Evolutionary conservation across 2,888 invertebrate genomes (phyloP), one percentile per base, ranked within the genome.

Genomic region (Lepidochitona cinerea): DNA sequence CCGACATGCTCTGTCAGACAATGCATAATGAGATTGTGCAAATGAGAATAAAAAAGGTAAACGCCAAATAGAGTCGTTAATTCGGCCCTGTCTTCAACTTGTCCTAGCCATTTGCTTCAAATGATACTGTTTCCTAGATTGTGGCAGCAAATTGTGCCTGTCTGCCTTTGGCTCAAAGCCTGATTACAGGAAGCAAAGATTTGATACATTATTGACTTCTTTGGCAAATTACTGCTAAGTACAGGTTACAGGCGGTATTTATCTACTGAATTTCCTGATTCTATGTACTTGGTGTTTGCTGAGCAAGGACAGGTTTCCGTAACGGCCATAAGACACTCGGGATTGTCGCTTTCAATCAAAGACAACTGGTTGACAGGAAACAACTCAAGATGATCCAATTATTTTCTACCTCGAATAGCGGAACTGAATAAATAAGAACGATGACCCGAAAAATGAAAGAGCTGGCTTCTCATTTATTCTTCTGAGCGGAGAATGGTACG

Each of bases 31-130:
- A 59, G 59, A 59, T 32, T 2, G 23, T 14, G 59, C 59, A 29
- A 32, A 59, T 59, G 59, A 59, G 59, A 59, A 59, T 59, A 59
- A 59, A 59, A 59, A 59, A 59, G 59, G 59, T 59, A 59, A 59
- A 32, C 59, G 59, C 29, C 23, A 59, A 59, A 32, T 26, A 59
- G 59, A 59, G 18, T 32, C 26, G 59, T 59, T 59, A 59, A 59
- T 59, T 59, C 29, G 29, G 59, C 29, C 59, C 29, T 59, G 59
- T 59, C 59, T 59, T 26, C 59, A 9, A 29, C 59, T 14, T 59
- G 59, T 59, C 59, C 59, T 23, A 59, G 4, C 59, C 59, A 59
- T 29, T 59, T 59, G 59, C 59, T 26, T 59, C 59, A 59, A 59
- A 59, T 59, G 23, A 59, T 29, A 59, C 59, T 23, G 29, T 59